Evolutionary conservation across 2,888 invertebrate species (phyloP).

Genomic region (Platycheirus rosarum): DNA sequence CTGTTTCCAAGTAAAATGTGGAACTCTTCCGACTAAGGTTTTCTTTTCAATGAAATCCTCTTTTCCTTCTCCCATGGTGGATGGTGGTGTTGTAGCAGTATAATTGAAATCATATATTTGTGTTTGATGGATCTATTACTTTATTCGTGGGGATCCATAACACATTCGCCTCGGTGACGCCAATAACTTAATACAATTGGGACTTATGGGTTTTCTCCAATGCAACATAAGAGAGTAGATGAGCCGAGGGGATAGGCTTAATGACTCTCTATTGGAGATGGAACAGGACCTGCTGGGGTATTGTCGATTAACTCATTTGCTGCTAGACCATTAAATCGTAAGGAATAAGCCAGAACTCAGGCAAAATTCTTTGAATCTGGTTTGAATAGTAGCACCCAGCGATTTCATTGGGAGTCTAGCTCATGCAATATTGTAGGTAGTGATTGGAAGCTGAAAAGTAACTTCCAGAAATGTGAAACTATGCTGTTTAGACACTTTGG

Average conservation of each 20-base stretch:
- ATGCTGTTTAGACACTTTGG: no score
- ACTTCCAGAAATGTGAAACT: no score
- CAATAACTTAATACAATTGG: constrained; percentile 95
- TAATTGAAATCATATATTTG: constrained; percentile 94
- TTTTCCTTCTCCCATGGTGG: constrained; percentile 93
- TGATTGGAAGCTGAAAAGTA: no score
- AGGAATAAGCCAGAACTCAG: constrained; percentile 94
- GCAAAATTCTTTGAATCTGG: constrained; percentile 95
- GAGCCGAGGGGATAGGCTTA: constrained; percentile 94
- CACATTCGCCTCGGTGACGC: constrained; percentile 88
- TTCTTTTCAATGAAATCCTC: constrained; percentile 91
- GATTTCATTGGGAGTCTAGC: no score
- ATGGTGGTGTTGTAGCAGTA: constrained; percentile 96
- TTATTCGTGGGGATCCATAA: constrained; percentile 90
- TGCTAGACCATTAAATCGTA: constrained; percentile 95
- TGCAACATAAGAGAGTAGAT: constrained; percentile 93
- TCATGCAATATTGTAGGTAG: no score
- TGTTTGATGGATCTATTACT: constrained; percentile 89
- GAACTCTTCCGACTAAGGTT: constrained; percentile 85
- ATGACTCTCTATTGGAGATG: constrained; percentile 92
- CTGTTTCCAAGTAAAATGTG: constrained; percentile 87
- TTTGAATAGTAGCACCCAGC: no score
- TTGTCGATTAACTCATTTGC: constrained; percentile 91
- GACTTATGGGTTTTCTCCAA: constrained; percentile 95
- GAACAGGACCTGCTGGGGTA: constrained; percentile 96